Conservation (phyloP, 2,113 vertebrate species). For the Gorsachius goisagi region DNA sequence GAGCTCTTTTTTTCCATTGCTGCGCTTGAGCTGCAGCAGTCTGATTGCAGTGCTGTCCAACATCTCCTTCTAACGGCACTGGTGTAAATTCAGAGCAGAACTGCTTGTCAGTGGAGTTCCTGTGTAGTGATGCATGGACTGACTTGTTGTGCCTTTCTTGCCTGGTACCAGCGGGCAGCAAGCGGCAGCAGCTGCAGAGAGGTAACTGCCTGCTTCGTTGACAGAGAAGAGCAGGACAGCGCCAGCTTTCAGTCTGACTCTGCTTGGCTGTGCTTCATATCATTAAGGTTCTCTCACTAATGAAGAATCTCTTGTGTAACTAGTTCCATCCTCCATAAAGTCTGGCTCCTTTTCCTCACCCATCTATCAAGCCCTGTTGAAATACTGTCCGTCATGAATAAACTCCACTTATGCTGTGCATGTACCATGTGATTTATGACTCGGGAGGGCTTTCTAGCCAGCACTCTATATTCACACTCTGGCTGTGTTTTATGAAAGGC, state of each 20-base stretch:
- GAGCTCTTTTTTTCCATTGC: neutral
- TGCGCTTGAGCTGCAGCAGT: neutral
- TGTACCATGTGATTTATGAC: conserved; percentile 65
- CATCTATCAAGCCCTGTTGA: conserved; percentile 61
- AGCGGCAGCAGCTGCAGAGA: neutral
- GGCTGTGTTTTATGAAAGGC: conserved; percentile 65
- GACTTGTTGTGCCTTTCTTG: neutral
- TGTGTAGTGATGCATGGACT: neutral
- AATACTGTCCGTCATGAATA: conserved; percentile 64
- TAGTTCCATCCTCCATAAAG: conserved; percentile 26
- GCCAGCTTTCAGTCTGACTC: conserved; percentile 2
- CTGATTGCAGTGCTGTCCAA: neutral
- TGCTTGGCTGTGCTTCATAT: conserved; percentile 7
- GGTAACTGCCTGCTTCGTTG: neutral
- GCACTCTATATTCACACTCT: conserved; percentile 46
- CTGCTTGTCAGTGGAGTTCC: neutral
- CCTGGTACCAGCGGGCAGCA: neutral
- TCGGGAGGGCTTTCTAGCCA: conserved; percentile 48
- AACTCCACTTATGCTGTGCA: conserved; percentile 57
- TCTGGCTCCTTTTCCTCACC: conserved; percentile 19
- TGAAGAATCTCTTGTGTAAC: conserved; percentile 55
- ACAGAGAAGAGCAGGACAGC: neutral
- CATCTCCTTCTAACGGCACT: neutral
- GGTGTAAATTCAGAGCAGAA: conserved; percentile 10
- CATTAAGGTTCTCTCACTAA: conserved; percentile 43